Percentiles rank a stretch among this genome's conserved stretches.
Conservation (phyloP, 1,140 invertebrate genomes). For the Drosophila punjabiensis region DNA sequence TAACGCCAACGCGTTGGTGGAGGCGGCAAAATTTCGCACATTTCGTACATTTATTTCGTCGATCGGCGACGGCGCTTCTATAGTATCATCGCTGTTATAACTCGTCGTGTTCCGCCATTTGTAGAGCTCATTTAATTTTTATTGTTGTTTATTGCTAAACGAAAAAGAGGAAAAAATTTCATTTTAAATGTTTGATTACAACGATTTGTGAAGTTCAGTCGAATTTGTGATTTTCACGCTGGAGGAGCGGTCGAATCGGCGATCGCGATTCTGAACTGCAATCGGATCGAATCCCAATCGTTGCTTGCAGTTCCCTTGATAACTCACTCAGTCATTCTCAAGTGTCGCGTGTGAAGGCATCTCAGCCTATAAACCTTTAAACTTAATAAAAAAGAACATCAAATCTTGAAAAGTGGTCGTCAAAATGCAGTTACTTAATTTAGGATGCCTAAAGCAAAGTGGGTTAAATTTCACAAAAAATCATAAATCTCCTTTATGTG, state of each 20-base stretch:
- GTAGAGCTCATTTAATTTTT: slow-evolving; percentile 80
- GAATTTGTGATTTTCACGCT: slow-evolving; percentile 82
- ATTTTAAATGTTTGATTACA: slow-evolving; percentile 85
- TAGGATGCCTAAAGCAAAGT: slow-evolving; percentile 77
- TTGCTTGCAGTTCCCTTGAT: slow-evolving; percentile 26
- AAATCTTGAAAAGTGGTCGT: slow-evolving; percentile 10
- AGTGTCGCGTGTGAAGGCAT: slow-evolving; percentile 33
- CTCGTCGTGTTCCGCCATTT: slow-evolving; percentile 76
- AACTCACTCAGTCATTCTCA: slow-evolving; percentile 26
- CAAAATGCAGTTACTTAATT: slow-evolving; percentile 72
- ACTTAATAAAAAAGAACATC: neutral
- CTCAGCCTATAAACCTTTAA: neutral
- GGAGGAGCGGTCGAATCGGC: slow-evolving; percentile 55
- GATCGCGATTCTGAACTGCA: slow-evolving; percentile 66
- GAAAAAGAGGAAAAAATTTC: slow-evolving; percentile 46
- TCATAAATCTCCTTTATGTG: neutral
- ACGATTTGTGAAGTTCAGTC: slow-evolving; percentile 83
- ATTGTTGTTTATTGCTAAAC: slow-evolving; percentile 83
- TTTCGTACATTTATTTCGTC: slow-evolving; percentile 47
- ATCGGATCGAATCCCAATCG: slow-evolving; percentile 54
- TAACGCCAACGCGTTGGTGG: slow-evolving; percentile 38
- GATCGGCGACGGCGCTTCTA: slow-evolving; percentile 39
- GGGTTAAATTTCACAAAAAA: slow-evolving; percentile 39
- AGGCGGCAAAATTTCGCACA: slow-evolving; percentile 76
- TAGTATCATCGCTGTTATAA: slow-evolving; percentile 36